phyloP scores from a whole-genome alignment of 2,113 vertebrate species.

The Piprites chloris region DNA sequence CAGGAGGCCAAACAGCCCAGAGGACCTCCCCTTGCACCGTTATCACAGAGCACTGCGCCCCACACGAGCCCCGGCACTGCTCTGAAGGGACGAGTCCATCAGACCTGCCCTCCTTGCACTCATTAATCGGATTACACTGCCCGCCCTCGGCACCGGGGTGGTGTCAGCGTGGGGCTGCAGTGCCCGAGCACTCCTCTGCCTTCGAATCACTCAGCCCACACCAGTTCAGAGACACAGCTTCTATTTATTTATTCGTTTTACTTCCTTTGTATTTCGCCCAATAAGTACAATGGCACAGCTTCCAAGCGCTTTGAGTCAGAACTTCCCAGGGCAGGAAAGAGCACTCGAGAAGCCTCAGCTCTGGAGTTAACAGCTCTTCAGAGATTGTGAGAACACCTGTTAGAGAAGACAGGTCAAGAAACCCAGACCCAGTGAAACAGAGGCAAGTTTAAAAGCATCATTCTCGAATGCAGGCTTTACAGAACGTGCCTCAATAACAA shows the following conservation, averaged over 20 bases:
- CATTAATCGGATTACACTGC: neutral
- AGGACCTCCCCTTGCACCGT: neutral
- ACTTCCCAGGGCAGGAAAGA: neutral
- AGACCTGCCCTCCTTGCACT: neutral
- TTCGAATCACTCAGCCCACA: neutral
- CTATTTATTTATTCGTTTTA: neutral
- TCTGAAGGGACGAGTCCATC: neutral
- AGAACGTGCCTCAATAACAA: neutral
- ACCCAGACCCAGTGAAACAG: neutral
- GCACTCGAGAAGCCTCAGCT: neutral
- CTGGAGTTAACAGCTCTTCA: neutral
- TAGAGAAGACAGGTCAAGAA: neutral
- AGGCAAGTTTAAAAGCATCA: neutral
- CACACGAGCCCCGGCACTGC: neutral
- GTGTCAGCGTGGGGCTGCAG: neutral
- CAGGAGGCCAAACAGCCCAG: neutral
- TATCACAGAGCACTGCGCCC: neutral
- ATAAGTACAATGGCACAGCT: neutral
- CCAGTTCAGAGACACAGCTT: neutral
- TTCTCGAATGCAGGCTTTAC: rapidly evolving
- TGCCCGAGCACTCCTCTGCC: neutral
- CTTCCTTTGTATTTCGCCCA: neutral
- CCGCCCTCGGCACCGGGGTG: rapidly evolving
- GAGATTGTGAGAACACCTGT: neutral
- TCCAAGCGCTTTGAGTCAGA: neutral